Base-by-base conservation (phyloP, 2,888 invertebrate species). In the Amiota communis region DNA sequence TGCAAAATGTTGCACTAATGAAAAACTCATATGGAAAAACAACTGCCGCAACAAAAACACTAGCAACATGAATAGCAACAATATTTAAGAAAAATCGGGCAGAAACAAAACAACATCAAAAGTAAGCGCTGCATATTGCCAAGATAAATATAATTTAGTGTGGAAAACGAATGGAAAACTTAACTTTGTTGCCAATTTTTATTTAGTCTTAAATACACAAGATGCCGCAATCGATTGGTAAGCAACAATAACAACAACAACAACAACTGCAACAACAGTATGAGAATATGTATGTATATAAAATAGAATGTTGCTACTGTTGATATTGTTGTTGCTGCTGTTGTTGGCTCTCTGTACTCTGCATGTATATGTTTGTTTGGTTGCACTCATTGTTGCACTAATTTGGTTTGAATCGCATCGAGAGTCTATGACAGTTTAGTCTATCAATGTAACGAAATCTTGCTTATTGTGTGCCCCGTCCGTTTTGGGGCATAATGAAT, bases 401-500 rank as follows among this genome's bases (percentile, higher is more conserved):
- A 83, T 80, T 86, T 80, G 85, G 85, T 48, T 75, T 74, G 64
- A 36, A 36, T 20, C 47, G 17, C 36, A 12, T 11, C 49, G 20
- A 46, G 23, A 13, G 49, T 74, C 79, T 76, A 76, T 82, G 83
- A 83, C 85, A 83, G 79, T 84, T 83, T 77, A 80, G 83, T 81
- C 83, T 83, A 83, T 83, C 83, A 74, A 75, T 73, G 72, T 61
- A 67, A 68, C 74, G 72, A 82, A 83, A 83, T 83, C 82, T 79
- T 67, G 69, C 77, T 76, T 79, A 83, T 83, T 83, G 83, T 84
- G 74, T 72, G 20, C 20, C 59, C 59, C 17, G 13, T 76, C 83
- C 83, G 76, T 80, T 84, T 83, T 82, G 82, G 71, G 84, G 56
- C 63, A 75, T 59, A 79, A 82, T 83, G 78, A 82, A 83, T 84